Conservation (phyloP, 1,140 invertebrate genomes). For the Drosophila oshimai region DNA sequence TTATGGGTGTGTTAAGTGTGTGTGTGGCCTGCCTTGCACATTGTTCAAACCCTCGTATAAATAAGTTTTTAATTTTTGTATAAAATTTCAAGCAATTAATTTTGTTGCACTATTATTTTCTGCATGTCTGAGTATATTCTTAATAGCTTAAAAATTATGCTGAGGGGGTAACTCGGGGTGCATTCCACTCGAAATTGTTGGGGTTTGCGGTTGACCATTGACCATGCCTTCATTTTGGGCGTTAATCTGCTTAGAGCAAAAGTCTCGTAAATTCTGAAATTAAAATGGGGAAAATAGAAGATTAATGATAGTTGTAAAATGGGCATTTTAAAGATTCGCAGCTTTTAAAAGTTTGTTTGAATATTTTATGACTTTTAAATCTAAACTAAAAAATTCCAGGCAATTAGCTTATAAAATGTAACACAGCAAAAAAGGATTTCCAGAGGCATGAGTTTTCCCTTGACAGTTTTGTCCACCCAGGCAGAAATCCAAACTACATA, state of each 20-base stretch:
- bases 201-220: conserved; percentile 4
- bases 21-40: conserved; percentile 47
- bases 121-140: conserved; percentile 71
- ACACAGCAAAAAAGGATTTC: neutral
- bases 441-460: neutral
- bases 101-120: conserved; percentile 29
- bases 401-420: neutral
- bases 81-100: conserved; percentile 54
- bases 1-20: conserved; percentile 24
- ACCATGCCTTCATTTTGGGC: conserved; percentile 17
- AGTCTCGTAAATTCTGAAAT: conserved; percentile 87
- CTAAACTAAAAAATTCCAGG: neutral
- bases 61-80: conserved; percentile 49
- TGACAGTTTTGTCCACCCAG: conserved; percentile 1
- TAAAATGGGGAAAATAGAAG: no score
- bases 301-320: no score
- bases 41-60: conserved; percentile 33
- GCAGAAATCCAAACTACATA: conserved; percentile 13
- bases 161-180: conserved; percentile 37
- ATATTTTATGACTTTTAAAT: no score
- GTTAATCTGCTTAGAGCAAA: conserved; percentile 83
- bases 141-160: conserved; percentile 66
- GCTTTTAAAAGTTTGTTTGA: no score
- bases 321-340: no score
- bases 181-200: conserved; percentile 34